Conservation (phyloP, 2,888 invertebrate species). For the Pomacea canaliculata region DNA sequence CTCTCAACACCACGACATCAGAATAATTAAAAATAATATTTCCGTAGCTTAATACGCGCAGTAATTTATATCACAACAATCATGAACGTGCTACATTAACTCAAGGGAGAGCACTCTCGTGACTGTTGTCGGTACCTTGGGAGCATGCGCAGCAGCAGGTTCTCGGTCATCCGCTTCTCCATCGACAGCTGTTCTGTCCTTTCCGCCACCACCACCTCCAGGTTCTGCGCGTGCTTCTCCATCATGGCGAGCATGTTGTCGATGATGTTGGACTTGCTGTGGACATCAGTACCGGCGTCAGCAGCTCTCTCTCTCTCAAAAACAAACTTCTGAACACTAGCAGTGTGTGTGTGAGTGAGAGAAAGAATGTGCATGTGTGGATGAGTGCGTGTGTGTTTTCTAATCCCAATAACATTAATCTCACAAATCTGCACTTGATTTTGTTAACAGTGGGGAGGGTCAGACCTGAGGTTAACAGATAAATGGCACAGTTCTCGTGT, state of each 20-base stretch:
- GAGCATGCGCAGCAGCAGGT: constrained; percentile 76
- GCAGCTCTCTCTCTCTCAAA: background rate
- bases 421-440: no score
- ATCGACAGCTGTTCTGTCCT: constrained; percentile 91
- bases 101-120: no score
- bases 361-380: constrained; percentile 1
- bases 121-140: constrained; percentile 50
- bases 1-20: no score
- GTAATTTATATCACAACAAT: no score
- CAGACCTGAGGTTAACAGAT: no score
- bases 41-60: no score
- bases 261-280: constrained; percentile 81
- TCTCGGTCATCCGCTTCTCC: constrained; percentile 97
- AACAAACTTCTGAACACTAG: background rate
- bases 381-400: constrained; percentile 1
- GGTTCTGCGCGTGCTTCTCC: constrained; percentile 95
- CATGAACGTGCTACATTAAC: no score
- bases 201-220: constrained; percentile 93
- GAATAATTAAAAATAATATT: no score
- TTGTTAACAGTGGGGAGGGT: no score
- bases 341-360: background rate
- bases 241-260: constrained; percentile 98
- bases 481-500: no score
- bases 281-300: constrained; percentile 13
- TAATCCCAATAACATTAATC: no score